These are phyloP conservation scores for Pasiphila rectangulata DNA, from an alignment of 2,888 invertebrate genomes.

Conservation along the genomic window DNA sequence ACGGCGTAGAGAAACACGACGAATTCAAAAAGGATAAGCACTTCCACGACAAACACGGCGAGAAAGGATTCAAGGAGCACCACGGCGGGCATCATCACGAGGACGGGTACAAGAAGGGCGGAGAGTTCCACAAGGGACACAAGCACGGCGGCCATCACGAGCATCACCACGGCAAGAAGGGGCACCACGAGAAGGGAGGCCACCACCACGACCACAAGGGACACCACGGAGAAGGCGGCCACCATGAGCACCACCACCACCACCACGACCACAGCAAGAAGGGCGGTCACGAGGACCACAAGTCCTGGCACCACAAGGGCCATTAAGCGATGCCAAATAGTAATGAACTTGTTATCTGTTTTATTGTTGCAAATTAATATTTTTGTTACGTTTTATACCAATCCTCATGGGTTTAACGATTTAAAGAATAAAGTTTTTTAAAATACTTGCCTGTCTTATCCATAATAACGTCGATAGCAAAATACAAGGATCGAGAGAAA, in stretches of 20 bases:
- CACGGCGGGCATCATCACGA: conserved; percentile 89
- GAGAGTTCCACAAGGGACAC: conserved; percentile 89
- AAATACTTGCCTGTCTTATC: too few relatives aligned
- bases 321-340: conserved; percentile 48
- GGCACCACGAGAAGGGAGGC: conserved; percentile 87
- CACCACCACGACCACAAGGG: conserved; percentile 89
- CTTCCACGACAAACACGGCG: conserved; percentile 91
- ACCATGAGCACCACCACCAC: conserved; percentile 87
- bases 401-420: too few relatives aligned
- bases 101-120: conserved; percentile 89
- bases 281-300: conserved; percentile 88
- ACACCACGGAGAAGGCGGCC: conserved; percentile 88
- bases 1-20: conserved; percentile 89
- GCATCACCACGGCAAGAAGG: conserved; percentile 88
- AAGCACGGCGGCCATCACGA: conserved; percentile 88
- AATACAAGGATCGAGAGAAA: too few relatives aligned
- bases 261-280: conserved; percentile 88
- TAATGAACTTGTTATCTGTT: conserved; percentile 54
- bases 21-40: conserved; percentile 92
- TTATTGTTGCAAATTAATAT: conserved; percentile 45
- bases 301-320: conserved; percentile 86
- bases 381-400: conserved; percentile 56
- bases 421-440: conserved; percentile 16
- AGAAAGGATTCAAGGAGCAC: conserved; percentile 87
- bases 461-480: too few relatives aligned